phyloP scores from a whole-genome alignment of 2,797 vertebrate species.

The Triplophysa bombifrons region DNA sequence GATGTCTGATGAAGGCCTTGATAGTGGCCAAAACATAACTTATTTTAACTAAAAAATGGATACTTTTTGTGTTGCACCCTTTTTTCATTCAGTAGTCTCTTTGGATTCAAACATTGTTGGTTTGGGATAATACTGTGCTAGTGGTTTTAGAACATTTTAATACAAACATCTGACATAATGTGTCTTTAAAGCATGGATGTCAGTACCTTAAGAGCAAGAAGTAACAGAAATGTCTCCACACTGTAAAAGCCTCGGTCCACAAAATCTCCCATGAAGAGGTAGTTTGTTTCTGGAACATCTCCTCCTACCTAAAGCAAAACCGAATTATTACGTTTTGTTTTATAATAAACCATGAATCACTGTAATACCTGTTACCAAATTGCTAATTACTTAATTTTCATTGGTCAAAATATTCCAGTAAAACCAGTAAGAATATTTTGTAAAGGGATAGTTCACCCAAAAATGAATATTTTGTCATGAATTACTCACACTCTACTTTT shows the following conservation, averaged over 20 bases:
- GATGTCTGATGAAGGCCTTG: too few relatives aligned
- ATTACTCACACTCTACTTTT: too few relatives aligned
- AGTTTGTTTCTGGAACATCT: conserved; percentile 94
- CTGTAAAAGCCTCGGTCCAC: conserved; percentile 96
- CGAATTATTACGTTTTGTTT: background rate
- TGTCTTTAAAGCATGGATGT: background rate
- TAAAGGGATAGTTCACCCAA: too few relatives aligned
- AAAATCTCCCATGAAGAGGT: conserved; percentile 97
- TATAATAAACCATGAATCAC: background rate
- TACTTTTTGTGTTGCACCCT: background rate
- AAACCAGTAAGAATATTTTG: background rate
- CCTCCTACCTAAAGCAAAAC: conserved; percentile 82
- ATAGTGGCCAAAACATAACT: too few relatives aligned
- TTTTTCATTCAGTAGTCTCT: background rate
- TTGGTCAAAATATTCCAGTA: background rate
- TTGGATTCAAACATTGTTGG: too few relatives aligned
- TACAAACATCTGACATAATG: too few relatives aligned
- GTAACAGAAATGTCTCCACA: conserved; percentile 92
- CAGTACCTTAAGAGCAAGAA: conserved; percentile 89
- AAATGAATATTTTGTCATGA: too few relatives aligned
- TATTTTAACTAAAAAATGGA: too few relatives aligned
- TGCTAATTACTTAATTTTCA: background rate
- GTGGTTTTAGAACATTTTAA: too few relatives aligned
- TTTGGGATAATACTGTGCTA: too few relatives aligned
- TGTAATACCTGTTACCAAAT: background rate